Evolutionary conservation across 2,888 invertebrate species (phyloP), one percentile per base, ranked within the genome.

Genomic region (Spicauda simplicius): DNA sequence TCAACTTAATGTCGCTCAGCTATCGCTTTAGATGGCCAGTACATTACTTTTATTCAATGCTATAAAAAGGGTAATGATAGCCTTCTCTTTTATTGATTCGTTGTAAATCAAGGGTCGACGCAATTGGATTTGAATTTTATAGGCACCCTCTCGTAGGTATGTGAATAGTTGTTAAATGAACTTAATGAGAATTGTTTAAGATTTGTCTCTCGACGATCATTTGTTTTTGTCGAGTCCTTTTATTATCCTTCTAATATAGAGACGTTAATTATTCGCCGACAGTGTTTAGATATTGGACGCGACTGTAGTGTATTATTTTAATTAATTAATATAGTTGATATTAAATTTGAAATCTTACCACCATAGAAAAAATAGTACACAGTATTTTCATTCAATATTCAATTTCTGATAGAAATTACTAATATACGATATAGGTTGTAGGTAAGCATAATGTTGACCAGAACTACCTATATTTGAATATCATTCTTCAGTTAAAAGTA

Each of bases 41-140:
- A 85, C 88, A 87, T 90, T 91, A 86, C 85, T 89, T 91, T 91
- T 92, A 91, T 91, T 89, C 89, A 88, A 81, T 84, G 86, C 80
- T 85, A 86, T 92, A 91, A 92, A 91, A 85, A 78, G 78, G 80
- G 88, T 89, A 91, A 91, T 90, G 88, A 91, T 87, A 82, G 88
- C 87, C 88, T 86, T 84, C 86, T 82, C 84, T 89, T 92, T 92
- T 91, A 91, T 91, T 90, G 91, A 90, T 90, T 87, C 89, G 84
- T 85, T 88, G 90, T 92, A 92, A 92, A 92, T 91, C 89, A 91
- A 86, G 84, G 79, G 86, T 86, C 86, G 84, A 85, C 80, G 85
- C 89, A 87, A 91, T 92, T 90, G 88, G 86, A 90, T 91, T 89
- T 87, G 80, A 85, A 85, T 90, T 91, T 91, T 91, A 91, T 91